These are phyloP conservation scores for Pteronura brasiliensis DNA, from an alignment of 2,113 vertebrate genomes.

Conservation along the genomic window DNA sequence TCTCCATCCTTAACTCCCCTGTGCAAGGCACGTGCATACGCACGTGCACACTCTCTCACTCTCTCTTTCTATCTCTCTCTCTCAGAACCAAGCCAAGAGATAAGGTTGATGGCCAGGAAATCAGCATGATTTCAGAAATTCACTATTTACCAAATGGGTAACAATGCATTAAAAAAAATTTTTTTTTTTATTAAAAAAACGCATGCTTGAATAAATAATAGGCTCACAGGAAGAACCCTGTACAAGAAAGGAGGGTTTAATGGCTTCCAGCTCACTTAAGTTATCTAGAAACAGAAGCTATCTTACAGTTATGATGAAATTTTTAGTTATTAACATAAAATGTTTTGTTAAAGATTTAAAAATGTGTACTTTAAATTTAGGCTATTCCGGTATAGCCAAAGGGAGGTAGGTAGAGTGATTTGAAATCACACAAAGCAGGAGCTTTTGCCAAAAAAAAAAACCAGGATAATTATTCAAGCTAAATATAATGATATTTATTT, in stretches of 20 bases:
- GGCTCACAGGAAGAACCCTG: background rate
- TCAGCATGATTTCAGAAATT: conserved; percentile 44
- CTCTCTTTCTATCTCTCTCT: too few relatives aligned
- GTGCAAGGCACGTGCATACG: background rate
- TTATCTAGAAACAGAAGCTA: background rate
- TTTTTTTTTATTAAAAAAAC: background rate
- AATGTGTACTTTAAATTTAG: background rate
- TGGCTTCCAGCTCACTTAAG: background rate
- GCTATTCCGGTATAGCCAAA: background rate
- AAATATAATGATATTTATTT: background rate
- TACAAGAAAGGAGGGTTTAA: background rate
- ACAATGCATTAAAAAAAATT: background rate
- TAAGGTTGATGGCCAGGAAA: conserved; percentile 54
- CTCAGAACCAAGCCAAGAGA: background rate
- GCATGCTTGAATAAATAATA: background rate
- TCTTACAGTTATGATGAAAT: background rate
- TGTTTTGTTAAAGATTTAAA: background rate
- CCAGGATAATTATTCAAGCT: background rate
- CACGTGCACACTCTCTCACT: too few relatives aligned
- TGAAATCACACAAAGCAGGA: background rate
- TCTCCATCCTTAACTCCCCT: background rate
- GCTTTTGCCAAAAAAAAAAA: background rate
- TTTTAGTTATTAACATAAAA: background rate
- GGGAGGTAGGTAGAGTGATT: background rate
- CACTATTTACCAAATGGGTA: background rate